A percentile compares a stretch with the other conserved stretches of the same genome.
Conservation (phyloP, 2,888 invertebrate genomes). For the Scrobipalpa atriplicella region DNA sequence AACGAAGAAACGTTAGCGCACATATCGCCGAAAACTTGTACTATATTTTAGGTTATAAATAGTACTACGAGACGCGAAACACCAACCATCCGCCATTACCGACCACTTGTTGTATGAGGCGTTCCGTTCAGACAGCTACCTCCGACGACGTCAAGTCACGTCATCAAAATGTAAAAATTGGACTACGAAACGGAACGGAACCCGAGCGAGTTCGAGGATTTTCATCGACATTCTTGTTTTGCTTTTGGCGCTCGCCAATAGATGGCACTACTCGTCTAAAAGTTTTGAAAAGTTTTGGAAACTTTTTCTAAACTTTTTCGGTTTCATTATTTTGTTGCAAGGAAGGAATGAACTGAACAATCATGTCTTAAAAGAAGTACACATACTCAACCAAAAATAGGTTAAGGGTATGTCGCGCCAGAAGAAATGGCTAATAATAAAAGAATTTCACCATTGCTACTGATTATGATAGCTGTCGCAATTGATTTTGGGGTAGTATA, state of each 20-base stretch:
- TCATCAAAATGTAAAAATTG: conserved; percentile 68
- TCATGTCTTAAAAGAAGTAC: too few relatives aligned
- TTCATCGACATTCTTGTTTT: conserved; percentile 22
- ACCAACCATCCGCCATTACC: conserved; percentile 82
- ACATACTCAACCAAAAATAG: too few relatives aligned
- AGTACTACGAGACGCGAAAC: conserved; percentile 82
- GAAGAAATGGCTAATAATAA: background rate
- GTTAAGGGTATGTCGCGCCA: too few relatives aligned
- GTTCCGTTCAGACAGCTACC: conserved; percentile 56
- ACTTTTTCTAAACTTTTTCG: background rate
- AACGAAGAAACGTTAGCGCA: conserved; percentile 79
- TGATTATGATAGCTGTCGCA: background rate
- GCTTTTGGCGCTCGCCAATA: background rate
- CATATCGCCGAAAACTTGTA: conserved; percentile 83
- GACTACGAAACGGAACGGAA: conserved; percentile 43
- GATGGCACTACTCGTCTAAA: conserved; percentile 28
- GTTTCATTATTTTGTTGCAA: background rate
- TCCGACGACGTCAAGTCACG: conserved; percentile 72
- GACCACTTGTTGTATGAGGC: conserved; percentile 69
- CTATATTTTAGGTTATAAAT: conserved; percentile 84
- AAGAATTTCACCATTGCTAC: conserved; percentile 31
- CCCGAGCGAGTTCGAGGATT: conserved; percentile 20
- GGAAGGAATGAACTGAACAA: background rate
- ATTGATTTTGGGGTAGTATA: background rate
- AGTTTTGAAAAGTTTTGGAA: conserved; percentile 10